Base-by-base conservation (phyloP, 2,113 vertebrate species). In the Sprattus sprattus region DNA sequence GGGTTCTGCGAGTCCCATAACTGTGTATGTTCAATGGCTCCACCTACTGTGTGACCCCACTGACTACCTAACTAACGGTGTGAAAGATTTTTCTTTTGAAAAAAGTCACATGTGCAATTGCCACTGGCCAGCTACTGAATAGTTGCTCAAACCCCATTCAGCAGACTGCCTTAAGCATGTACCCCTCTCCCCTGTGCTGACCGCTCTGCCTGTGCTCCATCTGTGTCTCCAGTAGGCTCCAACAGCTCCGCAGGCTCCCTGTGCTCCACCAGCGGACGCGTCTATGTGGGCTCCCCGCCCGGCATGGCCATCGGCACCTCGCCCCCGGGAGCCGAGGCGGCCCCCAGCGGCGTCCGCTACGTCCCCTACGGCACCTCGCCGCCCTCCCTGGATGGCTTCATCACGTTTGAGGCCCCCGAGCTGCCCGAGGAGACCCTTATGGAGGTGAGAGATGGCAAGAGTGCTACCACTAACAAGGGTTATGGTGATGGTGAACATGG, bases 401-500 rank as follows among this genome's bases (percentile, higher is more conserved):
- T 99, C 92, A 98, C 97, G 54, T 99, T 99, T 15, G 98, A 99
- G 94, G 97, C 98, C 81, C 98, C 98, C 0, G 98, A 99, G 92
- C 95, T 99, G 86, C 98, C 97, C 0, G 98, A 99, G 91, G 98
- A 99, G 93, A 99, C 98, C 0, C 95, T 99, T 85, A 99, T 99
- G 98, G 98, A 99, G 98, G 98, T 99, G 94, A 89, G 92, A 28
- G 85, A n/a, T 52, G 15, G 2, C 6, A 44, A 39, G 47, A 39
- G 85, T 20, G 20, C 22, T 1, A 1, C 18, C 15, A 4, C 5
- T 16, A 18, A 22, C 22, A 20, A 6, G 18, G 20, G 54, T 60
- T 20, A 22, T 22, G 4, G 54, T 60, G 54, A 22, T 22, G 4
- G 7, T 60, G 18, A 54, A 11, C 47, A 9, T 49, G 47, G 47